phyloP scores from a whole-genome alignment of 92 coral and sea anemone genomes.

The Micromussa lordhowensis region DNA sequence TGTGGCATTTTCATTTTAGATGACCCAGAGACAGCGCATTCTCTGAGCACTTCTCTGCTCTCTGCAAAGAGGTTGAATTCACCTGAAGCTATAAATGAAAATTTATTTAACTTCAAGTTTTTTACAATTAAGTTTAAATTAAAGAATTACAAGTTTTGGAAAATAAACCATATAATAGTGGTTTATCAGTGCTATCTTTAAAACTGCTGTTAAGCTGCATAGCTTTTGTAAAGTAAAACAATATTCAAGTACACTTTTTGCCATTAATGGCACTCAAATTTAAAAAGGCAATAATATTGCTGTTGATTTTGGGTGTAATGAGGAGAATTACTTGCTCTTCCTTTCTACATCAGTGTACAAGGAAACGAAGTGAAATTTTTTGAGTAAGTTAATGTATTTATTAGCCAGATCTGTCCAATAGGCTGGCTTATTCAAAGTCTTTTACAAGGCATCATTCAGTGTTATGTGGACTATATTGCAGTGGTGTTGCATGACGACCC shows the following conservation, averaged over 20 bases:
- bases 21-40: background rate
- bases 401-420: constrained; percentile 7
- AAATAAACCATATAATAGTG: background rate
- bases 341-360: background rate
- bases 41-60: background rate
- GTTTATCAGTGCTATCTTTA: background rate
- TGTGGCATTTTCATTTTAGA: background rate
- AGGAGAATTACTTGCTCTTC: background rate
- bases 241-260: background rate
- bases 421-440: background rate
- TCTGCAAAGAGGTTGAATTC: background rate
- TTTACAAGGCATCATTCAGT: background rate
- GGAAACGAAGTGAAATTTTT: background rate
- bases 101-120: background rate
- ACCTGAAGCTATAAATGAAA: background rate
- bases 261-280: background rate
- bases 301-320: background rate
- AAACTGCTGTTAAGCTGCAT: background rate
- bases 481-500: background rate
- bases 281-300: background rate
- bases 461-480: background rate
- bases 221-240: background rate
- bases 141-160: background rate
- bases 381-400: background rate
- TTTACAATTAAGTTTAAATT: background rate